phyloP scores from a whole-genome alignment of 2,797 vertebrate genomes.

The Poeciliopsis turneri region DNA sequence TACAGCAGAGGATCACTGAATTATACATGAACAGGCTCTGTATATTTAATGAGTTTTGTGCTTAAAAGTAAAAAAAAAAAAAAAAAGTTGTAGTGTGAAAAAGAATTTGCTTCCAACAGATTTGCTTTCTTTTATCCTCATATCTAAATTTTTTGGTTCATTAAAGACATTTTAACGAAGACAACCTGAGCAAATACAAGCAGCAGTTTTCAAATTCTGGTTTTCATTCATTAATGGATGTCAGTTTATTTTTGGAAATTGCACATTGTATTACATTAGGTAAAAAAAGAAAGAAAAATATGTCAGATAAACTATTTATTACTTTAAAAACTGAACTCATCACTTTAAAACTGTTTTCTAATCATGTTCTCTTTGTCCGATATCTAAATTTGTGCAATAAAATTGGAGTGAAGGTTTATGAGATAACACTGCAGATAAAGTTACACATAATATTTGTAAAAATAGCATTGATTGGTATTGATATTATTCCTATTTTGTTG shows the following conservation, averaged over 20 bases:
- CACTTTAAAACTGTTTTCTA: not conserved
- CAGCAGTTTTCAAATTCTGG: not conserved
- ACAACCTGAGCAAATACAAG: not conserved
- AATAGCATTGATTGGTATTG: not conserved
- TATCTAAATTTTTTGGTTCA: not conserved
- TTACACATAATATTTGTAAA: not conserved
- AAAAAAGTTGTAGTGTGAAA: not conserved
- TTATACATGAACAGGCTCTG: not conserved
- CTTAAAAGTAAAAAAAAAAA: not conserved
- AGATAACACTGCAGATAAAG: not conserved
- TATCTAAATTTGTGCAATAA: not conserved
- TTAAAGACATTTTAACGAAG: not conserved
- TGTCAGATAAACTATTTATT: not conserved
- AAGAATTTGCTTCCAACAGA: not conserved
- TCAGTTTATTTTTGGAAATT: not conserved
- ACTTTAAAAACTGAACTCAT: not conserved
- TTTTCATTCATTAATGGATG: not conserved
- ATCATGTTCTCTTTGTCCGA: not conserved
- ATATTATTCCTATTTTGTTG: not conserved
- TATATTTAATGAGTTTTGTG: not conserved
- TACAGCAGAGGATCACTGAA: not conserved
- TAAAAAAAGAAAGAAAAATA: not conserved
- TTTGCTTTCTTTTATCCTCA: not conserved
- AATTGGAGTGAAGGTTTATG: not conserved
- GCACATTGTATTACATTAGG: not conserved